A percentile compares a stretch with the other conserved stretches of the same genome.
phyloP scores from a whole-genome alignment of 2,113 vertebrate genomes.

The Calonectris borealis region DNA sequence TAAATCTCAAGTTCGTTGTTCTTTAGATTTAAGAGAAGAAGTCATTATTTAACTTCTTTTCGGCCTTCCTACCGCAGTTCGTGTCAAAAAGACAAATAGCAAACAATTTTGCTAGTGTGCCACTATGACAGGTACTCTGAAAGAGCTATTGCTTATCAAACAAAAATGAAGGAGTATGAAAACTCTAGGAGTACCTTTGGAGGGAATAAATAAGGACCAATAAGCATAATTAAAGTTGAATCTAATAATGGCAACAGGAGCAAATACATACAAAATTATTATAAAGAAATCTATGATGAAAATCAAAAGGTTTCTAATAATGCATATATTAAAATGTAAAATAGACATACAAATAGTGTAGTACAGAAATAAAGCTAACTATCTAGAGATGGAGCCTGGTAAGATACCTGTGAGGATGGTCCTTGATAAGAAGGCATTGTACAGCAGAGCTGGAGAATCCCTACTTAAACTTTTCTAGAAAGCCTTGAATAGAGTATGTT shows the following conservation, averaged over 20 bases:
- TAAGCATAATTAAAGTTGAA: neutral
- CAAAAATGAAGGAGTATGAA: neutral
- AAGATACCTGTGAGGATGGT: neutral
- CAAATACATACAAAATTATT: neutral
- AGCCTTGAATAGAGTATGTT: neutral
- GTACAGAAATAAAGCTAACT: neutral
- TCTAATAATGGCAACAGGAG: neutral
- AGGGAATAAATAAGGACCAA: neutral
- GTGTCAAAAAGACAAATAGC: neutral
- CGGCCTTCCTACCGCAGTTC: neutral
- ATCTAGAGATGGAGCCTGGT: neutral
- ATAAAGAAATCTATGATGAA: neutral
- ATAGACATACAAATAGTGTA: neutral
- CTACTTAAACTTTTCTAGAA: neutral
- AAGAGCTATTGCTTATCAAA: neutral
- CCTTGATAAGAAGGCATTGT: neutral
- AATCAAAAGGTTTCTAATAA: neutral
- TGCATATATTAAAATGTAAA: neutral
- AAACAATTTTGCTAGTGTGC: neutral
- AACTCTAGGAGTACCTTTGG: neutral
- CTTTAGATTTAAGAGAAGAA: neutral
- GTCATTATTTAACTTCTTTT: neutral
- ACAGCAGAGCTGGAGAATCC: neutral
- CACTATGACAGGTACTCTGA: neutral
- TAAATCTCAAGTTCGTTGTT: neutral